Percentiles rank a stretch among this genome's conserved stretches.
These are phyloP conservation scores for Eira barbara DNA, from an alignment of 2,113 vertebrate species.

Conservation along the genomic window DNA sequence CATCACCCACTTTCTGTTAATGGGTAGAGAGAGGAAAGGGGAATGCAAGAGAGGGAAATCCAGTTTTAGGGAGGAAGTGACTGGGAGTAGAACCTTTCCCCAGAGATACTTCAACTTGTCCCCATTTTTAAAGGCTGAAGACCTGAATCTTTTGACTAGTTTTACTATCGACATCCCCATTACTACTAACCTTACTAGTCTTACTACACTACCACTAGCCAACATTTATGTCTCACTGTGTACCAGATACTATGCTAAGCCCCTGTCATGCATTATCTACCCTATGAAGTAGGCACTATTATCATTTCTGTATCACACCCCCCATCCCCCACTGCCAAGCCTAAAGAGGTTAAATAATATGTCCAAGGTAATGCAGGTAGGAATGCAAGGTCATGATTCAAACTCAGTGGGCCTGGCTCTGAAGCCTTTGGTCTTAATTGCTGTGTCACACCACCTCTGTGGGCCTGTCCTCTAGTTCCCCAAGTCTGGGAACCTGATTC, in stretches of 20 bases:
- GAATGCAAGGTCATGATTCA: not conserved
- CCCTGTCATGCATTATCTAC: not conserved
- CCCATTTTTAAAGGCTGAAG: not conserved
- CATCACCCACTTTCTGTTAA: constrained; percentile 58
- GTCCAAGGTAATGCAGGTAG: not conserved
- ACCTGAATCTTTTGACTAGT: not conserved
- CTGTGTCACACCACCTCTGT: not conserved
- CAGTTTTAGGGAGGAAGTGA: constrained; percentile 25
- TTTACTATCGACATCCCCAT: not conserved
- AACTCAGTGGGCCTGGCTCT: not conserved
- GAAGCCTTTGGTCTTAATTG: not conserved
- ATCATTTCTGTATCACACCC: not conserved
- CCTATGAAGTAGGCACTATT: not conserved
- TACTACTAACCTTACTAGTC: not conserved
- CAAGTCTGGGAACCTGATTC: constrained; percentile 58
- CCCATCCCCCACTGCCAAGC: not conserved
- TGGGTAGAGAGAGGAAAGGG: constrained; percentile 20
- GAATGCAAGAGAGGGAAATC: not conserved
- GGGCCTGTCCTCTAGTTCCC: not conserved
- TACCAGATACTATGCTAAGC: not conserved
- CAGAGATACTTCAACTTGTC: not conserved
- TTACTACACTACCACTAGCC: not conserved
- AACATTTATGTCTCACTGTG: not conserved
- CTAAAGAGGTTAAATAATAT: not conserved
- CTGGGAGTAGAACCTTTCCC: not conserved